Percentiles rank a stretch among this genome's conserved stretches.
These are phyloP conservation scores for Diachasmimorpha longicaudata DNA, from an alignment of 1,140 invertebrate genomes.

Conservation along the genomic window DNA sequence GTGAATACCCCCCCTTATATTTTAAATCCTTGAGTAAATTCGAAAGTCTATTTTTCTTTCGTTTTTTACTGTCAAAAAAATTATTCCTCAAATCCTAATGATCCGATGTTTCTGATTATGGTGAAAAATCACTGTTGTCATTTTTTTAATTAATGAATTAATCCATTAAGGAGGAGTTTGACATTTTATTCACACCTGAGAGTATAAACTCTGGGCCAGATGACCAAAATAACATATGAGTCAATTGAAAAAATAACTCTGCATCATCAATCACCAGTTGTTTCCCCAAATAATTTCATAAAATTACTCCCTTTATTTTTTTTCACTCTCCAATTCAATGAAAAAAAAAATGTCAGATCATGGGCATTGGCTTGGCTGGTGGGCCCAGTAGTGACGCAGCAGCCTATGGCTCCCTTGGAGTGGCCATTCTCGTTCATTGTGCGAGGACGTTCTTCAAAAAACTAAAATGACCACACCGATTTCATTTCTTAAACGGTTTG, in stretches of 20 bases:
- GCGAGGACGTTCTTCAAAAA: conserved; percentile 4
- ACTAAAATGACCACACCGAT: conserved; percentile 25
- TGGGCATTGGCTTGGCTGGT: conserved; percentile 4
- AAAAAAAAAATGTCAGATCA: conserved; percentile 37
- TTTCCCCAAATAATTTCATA: no score
- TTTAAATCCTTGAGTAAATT: not conserved
- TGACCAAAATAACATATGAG: no score
- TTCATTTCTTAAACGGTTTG: conserved; percentile 15
- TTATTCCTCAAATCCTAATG: no score
- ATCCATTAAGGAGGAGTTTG: no score
- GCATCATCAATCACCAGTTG: no score
- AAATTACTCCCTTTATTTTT: not conserved
- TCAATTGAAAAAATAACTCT: no score
- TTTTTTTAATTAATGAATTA: no score
- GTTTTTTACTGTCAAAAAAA: not conserved
- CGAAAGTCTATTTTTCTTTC: not conserved
- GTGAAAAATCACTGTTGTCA: no score
- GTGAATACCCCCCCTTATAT: not conserved
- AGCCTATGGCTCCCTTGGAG: not conserved
- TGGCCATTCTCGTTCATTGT: not conserved
- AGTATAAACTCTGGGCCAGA: no score
- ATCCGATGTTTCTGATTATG: no score
- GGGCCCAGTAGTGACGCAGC: conserved; percentile 9
- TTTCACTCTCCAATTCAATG: not conserved
- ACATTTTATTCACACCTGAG: no score